Conservation (phyloP, 2,113 vertebrate genomes). For the Saccopteryx leptura region DNA sequence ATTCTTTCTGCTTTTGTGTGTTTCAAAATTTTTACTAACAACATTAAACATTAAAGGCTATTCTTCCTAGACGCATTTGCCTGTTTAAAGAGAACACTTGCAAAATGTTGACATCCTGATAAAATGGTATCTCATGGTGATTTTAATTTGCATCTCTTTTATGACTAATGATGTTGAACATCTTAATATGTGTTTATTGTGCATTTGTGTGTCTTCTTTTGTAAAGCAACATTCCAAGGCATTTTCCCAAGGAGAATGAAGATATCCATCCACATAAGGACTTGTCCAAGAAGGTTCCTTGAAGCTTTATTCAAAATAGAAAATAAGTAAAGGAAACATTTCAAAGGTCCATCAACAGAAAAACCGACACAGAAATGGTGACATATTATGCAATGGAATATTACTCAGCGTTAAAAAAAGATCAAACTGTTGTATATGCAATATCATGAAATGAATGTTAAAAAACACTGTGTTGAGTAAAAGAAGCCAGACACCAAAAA, state of each 20-base stretch:
- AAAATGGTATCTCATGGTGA: not conserved
- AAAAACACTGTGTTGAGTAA: conserved; percentile 14
- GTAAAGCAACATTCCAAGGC: not conserved
- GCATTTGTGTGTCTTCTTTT: not conserved
- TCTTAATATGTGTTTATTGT: not conserved
- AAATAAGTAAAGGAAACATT: not conserved
- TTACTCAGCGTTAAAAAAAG: conserved; percentile 47
- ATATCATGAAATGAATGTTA: not conserved
- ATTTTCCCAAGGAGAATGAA: conserved; percentile 25
- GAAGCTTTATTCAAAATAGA: not conserved
- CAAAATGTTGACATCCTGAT: not conserved
- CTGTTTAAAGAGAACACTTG: conserved; percentile 11
- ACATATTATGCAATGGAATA: not conserved
- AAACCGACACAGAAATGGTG: conserved; percentile 15
- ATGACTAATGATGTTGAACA: not conserved
- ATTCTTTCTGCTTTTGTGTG: not conserved
- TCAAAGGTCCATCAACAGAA: conserved; percentile 18
- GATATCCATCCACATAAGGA: not conserved
- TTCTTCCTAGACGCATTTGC: not conserved
- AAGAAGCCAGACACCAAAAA: conserved; percentile 10
- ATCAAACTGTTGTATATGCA: not conserved
- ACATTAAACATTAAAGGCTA: not conserved
- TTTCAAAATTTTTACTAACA: conserved; percentile 25
- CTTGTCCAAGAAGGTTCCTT: not conserved
- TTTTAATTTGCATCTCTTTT: not conserved